Evolutionary conservation across 2,797 vertebrate species (phyloP), one percentile per base, ranked within the genome.

Genomic region (Ctenochaetus hawaiiensis): DNA sequence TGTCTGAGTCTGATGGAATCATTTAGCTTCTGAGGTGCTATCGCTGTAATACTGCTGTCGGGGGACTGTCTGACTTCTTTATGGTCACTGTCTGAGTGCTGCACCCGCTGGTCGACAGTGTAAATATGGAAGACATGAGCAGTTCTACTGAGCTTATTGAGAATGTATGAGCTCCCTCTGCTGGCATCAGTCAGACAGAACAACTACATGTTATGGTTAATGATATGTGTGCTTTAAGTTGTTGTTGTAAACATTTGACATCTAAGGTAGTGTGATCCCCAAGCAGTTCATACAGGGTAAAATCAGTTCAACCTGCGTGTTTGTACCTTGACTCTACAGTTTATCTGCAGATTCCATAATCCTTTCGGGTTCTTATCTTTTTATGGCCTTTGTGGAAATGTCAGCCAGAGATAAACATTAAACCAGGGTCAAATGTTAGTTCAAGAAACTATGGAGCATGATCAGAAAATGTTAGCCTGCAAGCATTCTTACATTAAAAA

Each of bases 1-100:
- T 62, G 18, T 45, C 54, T 54, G 56, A 16, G 43, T 65, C 43
- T 81, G 53, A 79, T 76, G 62, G 43, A 73, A 67, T 23, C 60
- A 84, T 87, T 84, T 65, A 57, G 47, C 48, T 75, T 78, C 78
- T 22, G 34, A 85, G 81, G 76, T 81, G 75, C 34, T 57, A 44
- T 59, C 37, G 57, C 79, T 56, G 62, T 80, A 65, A 77, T 62
- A 43, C 48, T 44, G 53, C 75, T 61, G 77, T 39, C 9, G 8
- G 41, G 78, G 61, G 69, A 75, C 84, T 56, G 81, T 86, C 83
- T 83, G 77, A 73, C 57, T 84, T 75, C 47, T 91, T 89, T 85
- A 90, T 84, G 85, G 78, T 80, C 77, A 75, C 70, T 78, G 88
- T 91, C 78, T 89, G 84, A 80, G 78, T 61, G 74, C 62, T 78